Conservation (phyloP, 2,888 invertebrate genomes). For the Ditylenchus weischeri region DNA sequence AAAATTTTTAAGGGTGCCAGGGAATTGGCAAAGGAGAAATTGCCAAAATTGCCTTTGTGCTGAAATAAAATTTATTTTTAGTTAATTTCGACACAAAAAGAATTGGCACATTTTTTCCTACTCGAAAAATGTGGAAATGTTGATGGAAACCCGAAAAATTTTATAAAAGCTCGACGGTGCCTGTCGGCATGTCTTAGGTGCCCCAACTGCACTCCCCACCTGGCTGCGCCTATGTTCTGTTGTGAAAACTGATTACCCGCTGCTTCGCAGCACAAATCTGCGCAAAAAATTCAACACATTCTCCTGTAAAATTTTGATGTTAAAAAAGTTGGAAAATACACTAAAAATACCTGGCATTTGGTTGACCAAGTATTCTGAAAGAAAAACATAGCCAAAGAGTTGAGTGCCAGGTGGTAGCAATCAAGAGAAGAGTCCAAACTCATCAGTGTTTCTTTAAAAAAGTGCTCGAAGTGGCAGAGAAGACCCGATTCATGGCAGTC, state of each 20-base stretch:
- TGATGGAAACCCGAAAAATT: no score
- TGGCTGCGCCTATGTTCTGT: no score
- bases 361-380: slow-evolving; percentile 7
- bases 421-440: not conserved
- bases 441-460: not conserved
- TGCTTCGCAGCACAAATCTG: not conserved
- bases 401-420: slow-evolving; percentile 1
- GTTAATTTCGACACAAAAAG: no score
- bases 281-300: slow-evolving; percentile 3
- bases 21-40: no score
- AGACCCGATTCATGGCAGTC: slow-evolving; percentile 9
- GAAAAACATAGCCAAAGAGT: slow-evolving; percentile 2
- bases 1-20: no score
- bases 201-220: no score
- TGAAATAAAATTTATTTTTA: no score
- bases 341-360: not conserved
- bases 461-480: not conserved
- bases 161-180: no score
- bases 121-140: no score
- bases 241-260: not conserved
- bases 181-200: no score
- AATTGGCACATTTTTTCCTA: no score
- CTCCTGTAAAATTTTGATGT: not conserved
- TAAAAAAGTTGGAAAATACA: not conserved
- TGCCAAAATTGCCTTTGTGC: no score